Evolutionary conservation across 2,113 vertebrate species (phyloP), one percentile per base, ranked within the genome.

Genomic region (Megaceryle torquata): DNA sequence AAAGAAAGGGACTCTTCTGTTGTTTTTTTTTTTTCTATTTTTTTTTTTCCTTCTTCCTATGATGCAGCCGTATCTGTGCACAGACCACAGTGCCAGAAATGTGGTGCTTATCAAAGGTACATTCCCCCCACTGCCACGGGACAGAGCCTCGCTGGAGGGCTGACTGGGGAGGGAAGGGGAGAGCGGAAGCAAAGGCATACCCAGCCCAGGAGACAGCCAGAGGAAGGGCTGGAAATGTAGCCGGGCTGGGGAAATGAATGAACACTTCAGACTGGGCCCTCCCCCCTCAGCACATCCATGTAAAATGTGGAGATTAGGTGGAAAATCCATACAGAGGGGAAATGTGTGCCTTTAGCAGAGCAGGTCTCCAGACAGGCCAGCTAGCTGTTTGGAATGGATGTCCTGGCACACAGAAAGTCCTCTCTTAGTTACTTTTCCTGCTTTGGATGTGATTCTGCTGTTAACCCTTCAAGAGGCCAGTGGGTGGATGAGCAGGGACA

Each of bases 261-360:
- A 95, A 82, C 4, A 2, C 67, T 93, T 76, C 88, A 88, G 68
- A 21, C 53, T 10, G 3, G 20, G 67, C 81, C 91, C 90, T 91
- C 17, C 93, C 84, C 86, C 72, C 50, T 51, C 48, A 78, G 70
- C 93, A 95, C 56, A 0, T 72, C 88, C 39, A 21, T 97, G 94
- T 95, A 83, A 48, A 96, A 97, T 96, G 82, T 94, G 82, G 95
- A 89, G 86, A 81, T 85, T 71, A 50, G 87, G 95, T 97, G 95
- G 93, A 96, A 97, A 97, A 97, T 92, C 94, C 81, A 91, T 95
- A 72, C 0, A 59, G 87, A 86, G 68, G 93, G 91, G 86, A 91
- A 96, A 68, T 75, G 77, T 43, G 91, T 95, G 91, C 89, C 35
- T 97, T 97, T 91, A 96, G 77, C 94, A 97, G 96, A 97, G 92